Base-by-base conservation (phyloP, 2,888 invertebrate genomes). In the Phlogophora meticulosa region DNA sequence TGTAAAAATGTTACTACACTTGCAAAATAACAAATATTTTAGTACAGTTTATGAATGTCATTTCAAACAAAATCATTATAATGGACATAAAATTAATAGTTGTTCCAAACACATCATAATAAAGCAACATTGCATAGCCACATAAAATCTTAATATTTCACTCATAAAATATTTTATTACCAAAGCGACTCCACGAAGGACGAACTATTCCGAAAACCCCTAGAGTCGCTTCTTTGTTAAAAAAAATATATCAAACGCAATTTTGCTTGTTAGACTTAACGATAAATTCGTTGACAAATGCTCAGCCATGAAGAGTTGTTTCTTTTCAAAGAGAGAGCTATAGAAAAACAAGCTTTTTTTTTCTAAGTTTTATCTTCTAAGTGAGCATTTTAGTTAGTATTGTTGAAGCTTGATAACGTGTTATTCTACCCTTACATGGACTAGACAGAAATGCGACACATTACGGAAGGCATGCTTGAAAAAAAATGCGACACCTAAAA, bases 131-230 rank as follows among this genome's bases (percentile, higher is more conserved):
- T 51, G 51, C 56, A 42, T 49, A 57, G 28, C 22, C 3, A n/a
- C 51, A 63, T 71, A 52, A 73, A 66, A 52, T 52, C 46, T 46
- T 52, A 48, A 73, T 57, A 71, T 57, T 67, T 48, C 42, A 32
- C 13, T 20, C 75, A 67, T 74, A 71, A 74, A 56, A 48, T 48
- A 36, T 65, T 67, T 71, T 71, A 71, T 57, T 43, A 10, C 42
- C 13, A 20, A 53, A 48, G 57, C 57, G 46, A 22, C 72, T 70
- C 49, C 17, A 45, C 22, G 4, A 73, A 32, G 38, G 48, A 48
- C 51, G 55, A 62, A 68, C 72, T 68, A 61, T 71, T 45, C 28
- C 10, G 1, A 34, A 42, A 68, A 68, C 13, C 22, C 42, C 34
- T 62, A 42, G 22, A 48, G 46, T 0, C 28, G 64, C 0, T 0